A percentile compares a stretch with the other conserved stretches of the same genome.
phyloP scores from a whole-genome alignment of 2,797 vertebrate genomes.

The Sparidentex hasta region DNA sequence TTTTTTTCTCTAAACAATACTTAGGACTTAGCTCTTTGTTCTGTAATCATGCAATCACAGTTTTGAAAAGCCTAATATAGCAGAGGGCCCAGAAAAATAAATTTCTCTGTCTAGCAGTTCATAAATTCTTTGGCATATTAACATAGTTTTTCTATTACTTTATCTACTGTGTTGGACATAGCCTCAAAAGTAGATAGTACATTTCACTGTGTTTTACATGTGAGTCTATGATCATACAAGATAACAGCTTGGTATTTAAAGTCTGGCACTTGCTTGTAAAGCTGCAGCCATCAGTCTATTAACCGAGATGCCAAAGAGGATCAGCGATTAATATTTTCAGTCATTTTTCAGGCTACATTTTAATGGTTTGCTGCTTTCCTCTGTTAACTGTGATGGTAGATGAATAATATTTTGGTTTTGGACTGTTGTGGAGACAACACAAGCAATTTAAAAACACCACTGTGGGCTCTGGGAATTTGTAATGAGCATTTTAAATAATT shows the following conservation, averaged over 20 bases:
- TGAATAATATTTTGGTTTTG: too few relatives aligned
- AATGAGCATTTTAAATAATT: too few relatives aligned
- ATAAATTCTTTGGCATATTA: not conserved
- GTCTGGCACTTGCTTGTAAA: not conserved
- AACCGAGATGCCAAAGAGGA: too few relatives aligned
- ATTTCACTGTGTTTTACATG: not conserved
- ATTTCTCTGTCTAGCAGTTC: not conserved
- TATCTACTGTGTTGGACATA: not conserved
- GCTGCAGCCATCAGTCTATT: too few relatives aligned
- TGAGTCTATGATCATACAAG: not conserved
- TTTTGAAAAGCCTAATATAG: not conserved
- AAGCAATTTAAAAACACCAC: too few relatives aligned
- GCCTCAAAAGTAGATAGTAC: not conserved
- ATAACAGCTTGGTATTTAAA: not conserved
- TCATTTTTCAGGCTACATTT: too few relatives aligned
- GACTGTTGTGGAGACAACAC: too few relatives aligned
- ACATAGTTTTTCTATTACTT: too few relatives aligned
- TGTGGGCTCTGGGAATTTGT: too few relatives aligned
- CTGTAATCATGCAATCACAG: slow-evolving; percentile 26
- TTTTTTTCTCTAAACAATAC: slow-evolving; percentile 33
- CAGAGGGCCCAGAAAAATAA: not conserved
- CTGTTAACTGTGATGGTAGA: too few relatives aligned
- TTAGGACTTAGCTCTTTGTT: not conserved
- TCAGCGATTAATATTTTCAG: too few relatives aligned
- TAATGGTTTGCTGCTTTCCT: too few relatives aligned